Evolutionary conservation across 2,797 vertebrate genomes (phyloP), one percentile per base, ranked within the genome.

Genomic region (Enteromius trimaculatus): DNA sequence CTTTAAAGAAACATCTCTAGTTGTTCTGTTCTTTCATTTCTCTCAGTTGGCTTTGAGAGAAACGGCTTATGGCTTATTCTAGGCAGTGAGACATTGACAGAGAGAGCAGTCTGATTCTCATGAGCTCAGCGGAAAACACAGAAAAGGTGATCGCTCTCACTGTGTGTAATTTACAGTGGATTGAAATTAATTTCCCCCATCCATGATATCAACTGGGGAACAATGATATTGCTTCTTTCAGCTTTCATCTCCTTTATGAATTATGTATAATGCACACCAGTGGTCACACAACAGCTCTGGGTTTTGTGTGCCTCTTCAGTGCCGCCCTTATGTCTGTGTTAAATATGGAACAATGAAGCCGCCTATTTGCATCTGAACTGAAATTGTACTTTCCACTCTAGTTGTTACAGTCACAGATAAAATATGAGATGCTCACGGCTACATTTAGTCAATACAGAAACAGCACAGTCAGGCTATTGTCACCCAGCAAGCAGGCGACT

Each of bases 301-400:
- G 74, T 77, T 62, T 44, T 79, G 68, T 81, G 39, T 74, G 85
- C 82, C 68, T 86, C 74, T 87, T 68, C 85, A 80, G 80, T 76
- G 55, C 83, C 85, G 76, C 53, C 83, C 72, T 84, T 42, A 72
- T 81, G 88, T 89, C 89, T 88, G 90, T 89, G 90, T 92, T 92
- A 90, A 91, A 88, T 85, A 47, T 80, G 72, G 71, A 83, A 76
- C 85, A 77, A 69, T 80, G 66, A 86, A 86, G 80, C 85, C 87
- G 83, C 87, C 80, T 89, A 81, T 91, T 91, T 80, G 80, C 88
- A 89, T 89, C 86, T 88, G 82, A 86, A 87, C 87, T 89, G 86
- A 86, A 91, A 91, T 88, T 91, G 89, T 90, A 88, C 88, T 90
- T 92, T 93, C 87, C 90, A 91, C 90, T 91, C 83, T 89, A 91